Conservation (phyloP, 1,140 invertebrate species). For the Cydia splendana region DNA sequence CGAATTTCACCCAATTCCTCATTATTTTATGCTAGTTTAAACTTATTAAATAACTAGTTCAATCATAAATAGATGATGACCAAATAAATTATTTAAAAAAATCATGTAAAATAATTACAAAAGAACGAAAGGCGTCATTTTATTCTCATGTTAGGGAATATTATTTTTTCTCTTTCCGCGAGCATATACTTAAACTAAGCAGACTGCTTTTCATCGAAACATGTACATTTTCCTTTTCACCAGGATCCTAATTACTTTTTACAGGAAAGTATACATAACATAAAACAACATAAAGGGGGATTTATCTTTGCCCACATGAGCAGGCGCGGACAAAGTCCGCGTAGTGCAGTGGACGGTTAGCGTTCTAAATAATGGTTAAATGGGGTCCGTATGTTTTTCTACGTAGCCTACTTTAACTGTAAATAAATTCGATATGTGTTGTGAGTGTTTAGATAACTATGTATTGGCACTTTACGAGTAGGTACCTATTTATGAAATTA, state of each 20-base stretch:
- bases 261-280: slow-evolving; percentile 19
- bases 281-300: slow-evolving; percentile 21
- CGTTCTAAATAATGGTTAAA: background rate
- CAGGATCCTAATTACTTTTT: slow-evolving; percentile 4
- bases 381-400: background rate
- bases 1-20: too few relatives aligned
- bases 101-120: background rate
- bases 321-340: slow-evolving; percentile 27
- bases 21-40: too few relatives aligned
- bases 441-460: background rate
- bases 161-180: background rate
- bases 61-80: too few relatives aligned
- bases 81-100: too few relatives aligned
- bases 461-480: background rate
- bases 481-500: too few relatives aligned
- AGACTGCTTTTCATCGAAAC: background rate
- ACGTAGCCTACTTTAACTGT: background rate
- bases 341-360: slow-evolving; percentile 15
- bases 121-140: background rate
- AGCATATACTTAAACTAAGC: background rate
- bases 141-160: background rate
- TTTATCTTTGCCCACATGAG: slow-evolving; percentile 21
- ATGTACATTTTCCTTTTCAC: background rate
- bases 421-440: background rate
- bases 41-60: too few relatives aligned